Evolutionary conservation across 1,140 invertebrate species (phyloP), one percentile per base, ranked within the genome.

Genomic region (Drosophila nikananu): DNA sequence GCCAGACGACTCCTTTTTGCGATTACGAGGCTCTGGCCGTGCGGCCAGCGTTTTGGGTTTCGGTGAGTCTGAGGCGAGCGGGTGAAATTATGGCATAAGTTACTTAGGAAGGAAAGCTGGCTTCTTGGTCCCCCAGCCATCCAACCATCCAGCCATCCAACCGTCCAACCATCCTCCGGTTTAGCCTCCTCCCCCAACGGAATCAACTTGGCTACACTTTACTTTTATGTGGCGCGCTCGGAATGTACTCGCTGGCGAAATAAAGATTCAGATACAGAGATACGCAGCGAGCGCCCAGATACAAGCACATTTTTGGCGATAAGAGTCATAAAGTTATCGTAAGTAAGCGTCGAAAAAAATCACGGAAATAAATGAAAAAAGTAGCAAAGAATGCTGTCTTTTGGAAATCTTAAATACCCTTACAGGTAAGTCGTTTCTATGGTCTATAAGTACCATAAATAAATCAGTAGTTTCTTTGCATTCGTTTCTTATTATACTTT

Each of bases 271-370:
- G 86, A 89, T 80, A 81, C 80, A 83, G 61, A 83, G 63, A 81
- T 58, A 75, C 55, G 68, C 61, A 78, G 59, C 59, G 62, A 83
- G 80, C 70, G 70, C 72, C 78, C 62, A 90, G 84, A 89, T 91
- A 91, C 86, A 91, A 90, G 86, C 86, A 91, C 86, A 91, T 90
- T 90, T 90, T 77, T 77, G 83, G 86, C 86, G 86, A 90, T 90
- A 90, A 90, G 86, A 76, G 86, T 77, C 86, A 91, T 90, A 90
- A 90, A 91, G 81, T 90, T 90, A 90, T 91, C 86, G 86, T 91
- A 91, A 90, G 86, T 90, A 91, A 90, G 82, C 86, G 79, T 58
- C 71, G 66, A 84, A 86, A 90, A 77, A 80, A 68, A 39, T 57
- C 61, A 32, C 55, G 58, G 67, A 82, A 61, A 64, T 66, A 77